These are phyloP conservation scores for Marcusenius ussheri DNA, from an alignment of 2,113 vertebrate genomes.

Conservation along the genomic window DNA sequence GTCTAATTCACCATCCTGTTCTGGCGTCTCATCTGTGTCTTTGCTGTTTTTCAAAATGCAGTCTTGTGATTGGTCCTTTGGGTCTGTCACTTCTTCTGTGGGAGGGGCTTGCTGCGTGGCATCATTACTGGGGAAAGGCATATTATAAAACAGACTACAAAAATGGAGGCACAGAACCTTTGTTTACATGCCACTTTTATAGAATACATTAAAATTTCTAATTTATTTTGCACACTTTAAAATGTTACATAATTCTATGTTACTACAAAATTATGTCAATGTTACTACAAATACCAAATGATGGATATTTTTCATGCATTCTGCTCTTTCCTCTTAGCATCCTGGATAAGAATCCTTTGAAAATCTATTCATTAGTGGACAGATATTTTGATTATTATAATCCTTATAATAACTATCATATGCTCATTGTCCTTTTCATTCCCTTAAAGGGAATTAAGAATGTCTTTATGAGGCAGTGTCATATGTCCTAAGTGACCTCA, in stretches of 20 bases:
- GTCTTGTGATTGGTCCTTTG: slow-evolving; percentile 39
- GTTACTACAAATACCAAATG: background rate
- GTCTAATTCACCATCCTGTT: background rate
- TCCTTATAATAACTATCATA: background rate
- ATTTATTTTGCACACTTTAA: background rate
- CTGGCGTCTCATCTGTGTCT: slow-evolving; percentile 36
- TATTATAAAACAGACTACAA: background rate
- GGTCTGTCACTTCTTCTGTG: slow-evolving; percentile 50
- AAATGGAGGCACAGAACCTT: background rate
- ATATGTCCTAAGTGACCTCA: background rate
- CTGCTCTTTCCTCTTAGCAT: background rate
- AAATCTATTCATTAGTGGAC: background rate
- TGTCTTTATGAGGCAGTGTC: background rate
- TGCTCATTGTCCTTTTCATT: background rate
- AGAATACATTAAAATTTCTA: background rate
- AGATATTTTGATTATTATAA: background rate
- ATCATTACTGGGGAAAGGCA: slow-evolving; percentile 9
- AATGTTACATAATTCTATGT: background rate
- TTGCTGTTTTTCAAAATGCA: slow-evolving; percentile 37
- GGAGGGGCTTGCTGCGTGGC: slow-evolving; percentile 39
- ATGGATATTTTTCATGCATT: background rate
- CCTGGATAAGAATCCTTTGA: background rate
- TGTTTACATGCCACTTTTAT: background rate
- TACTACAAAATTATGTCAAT: background rate
- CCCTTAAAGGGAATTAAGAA: background rate